Percentiles rank a stretch among this genome's conserved stretches.
Conservation (phyloP, 2,797 vertebrate genomes). For the Helicolenus hilgendorfi region DNA sequence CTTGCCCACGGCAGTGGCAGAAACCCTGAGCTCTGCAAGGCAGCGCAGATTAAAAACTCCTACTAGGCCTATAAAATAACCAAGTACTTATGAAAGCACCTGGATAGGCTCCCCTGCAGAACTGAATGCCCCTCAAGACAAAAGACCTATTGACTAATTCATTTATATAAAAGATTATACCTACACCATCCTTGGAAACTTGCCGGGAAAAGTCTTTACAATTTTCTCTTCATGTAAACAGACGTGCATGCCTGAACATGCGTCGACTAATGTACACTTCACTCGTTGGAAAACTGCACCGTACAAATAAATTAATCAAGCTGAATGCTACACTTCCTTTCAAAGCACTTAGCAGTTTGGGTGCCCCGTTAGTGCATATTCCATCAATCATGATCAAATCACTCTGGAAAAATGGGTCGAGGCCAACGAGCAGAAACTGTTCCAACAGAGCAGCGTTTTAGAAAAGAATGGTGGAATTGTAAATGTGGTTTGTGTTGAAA, state of each 20-base stretch:
- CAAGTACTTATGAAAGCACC: constrained; percentile 60
- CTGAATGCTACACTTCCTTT: constrained; percentile 41
- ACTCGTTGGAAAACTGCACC: constrained; percentile 39
- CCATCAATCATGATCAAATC: constrained; percentile 81
- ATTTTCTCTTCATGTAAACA: constrained; percentile 67
- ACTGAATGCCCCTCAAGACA: constrained; percentile 62
- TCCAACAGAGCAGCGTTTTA: constrained; percentile 39
- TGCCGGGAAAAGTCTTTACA: constrained; percentile 60
- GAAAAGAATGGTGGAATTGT: constrained; percentile 39
- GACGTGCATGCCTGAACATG: constrained; percentile 55
- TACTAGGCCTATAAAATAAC: constrained; percentile 64
- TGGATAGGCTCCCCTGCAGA: constrained; percentile 57
- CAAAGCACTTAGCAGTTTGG: constrained; percentile 51
- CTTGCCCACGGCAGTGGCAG: constrained; percentile 60
- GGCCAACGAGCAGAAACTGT: constrained; percentile 49
- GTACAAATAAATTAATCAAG: constrained; percentile 80
- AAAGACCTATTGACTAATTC: constrained; percentile 73
- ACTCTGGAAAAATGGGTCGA: constrained; percentile 51
- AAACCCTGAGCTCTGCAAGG: constrained; percentile 60
- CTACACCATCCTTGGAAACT: constrained; percentile 33
- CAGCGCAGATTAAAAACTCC: constrained; percentile 66
- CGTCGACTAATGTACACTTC: constrained; percentile 45
- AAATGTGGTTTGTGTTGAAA: constrained; percentile 42
- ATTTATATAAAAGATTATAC: constrained; percentile 63
- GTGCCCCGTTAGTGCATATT: constrained; percentile 56